Conservation (phyloP, 2,797 vertebrate species). For the Lepus townsendii region DNA sequence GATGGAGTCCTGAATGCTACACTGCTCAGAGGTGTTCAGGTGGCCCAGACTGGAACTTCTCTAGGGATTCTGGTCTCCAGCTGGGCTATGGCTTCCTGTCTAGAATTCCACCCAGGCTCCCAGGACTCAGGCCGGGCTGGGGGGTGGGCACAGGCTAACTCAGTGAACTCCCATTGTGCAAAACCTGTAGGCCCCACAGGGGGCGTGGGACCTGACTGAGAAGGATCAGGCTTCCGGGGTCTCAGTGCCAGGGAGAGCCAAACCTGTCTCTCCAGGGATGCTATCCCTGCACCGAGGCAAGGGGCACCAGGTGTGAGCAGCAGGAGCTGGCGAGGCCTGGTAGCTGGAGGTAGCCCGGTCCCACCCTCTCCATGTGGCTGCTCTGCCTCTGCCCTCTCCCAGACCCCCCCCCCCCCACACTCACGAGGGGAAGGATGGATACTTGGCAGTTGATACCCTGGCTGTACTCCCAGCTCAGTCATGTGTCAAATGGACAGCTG, state of each 20-base stretch:
- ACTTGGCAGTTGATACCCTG: background rate
- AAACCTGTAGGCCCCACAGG: background rate
- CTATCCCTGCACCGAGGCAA: background rate
- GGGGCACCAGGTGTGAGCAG: background rate
- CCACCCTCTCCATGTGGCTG: background rate
- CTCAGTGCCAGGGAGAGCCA: background rate
- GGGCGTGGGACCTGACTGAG: background rate
- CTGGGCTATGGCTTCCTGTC: background rate
- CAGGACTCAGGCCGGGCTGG: background rate
- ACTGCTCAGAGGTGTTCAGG: background rate
- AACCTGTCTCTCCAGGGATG: background rate
- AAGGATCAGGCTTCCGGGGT: background rate
- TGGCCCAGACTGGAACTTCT: background rate
- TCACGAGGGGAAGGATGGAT: background rate
- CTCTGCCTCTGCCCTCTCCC: background rate
- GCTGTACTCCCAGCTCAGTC: background rate
- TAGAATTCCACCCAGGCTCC: background rate
- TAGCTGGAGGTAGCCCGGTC: background rate
- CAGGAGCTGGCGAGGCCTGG: background rate
- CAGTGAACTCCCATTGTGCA: background rate
- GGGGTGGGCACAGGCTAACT: background rate
- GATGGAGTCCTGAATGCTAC: background rate
- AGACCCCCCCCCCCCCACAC: background rate
- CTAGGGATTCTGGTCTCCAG: background rate
- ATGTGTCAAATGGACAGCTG: background rate